Evolutionary conservation across 2,888 invertebrate species (phyloP).

Genomic region (Helleia helle): DNA sequence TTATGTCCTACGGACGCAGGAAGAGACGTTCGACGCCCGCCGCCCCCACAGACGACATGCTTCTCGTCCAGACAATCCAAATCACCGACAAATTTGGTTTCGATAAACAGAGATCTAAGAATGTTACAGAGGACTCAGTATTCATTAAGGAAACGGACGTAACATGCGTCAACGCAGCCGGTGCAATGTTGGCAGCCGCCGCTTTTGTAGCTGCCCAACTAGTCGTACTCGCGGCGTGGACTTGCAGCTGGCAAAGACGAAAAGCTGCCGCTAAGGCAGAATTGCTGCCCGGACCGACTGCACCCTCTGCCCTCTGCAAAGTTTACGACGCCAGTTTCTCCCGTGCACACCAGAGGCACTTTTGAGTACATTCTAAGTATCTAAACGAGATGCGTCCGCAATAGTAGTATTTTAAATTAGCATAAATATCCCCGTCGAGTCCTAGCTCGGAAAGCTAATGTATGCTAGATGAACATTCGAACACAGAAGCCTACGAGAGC

Average conservation of each 20-base stretch:
- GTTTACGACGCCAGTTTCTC: constrained; percentile 90
- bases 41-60: constrained; percentile 81
- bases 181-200: constrained; percentile 88
- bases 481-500: constrained; percentile 39
- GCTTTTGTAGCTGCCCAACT: constrained; percentile 91
- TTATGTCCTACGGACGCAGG: constrained; percentile 87
- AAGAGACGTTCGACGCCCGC: constrained; percentile 80
- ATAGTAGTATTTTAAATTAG: constrained; percentile 67
- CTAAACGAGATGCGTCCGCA: constrained; percentile 64
- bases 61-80: constrained; percentile 92
- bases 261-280: constrained; percentile 80
- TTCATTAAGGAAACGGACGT: constrained; percentile 77
- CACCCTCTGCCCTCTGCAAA: constrained; percentile 81
- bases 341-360: constrained; percentile 78
- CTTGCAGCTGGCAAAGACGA: constrained; percentile 89
- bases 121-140: constrained; percentile 80
- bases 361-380: constrained; percentile 47
- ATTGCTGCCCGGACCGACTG: constrained; percentile 77
- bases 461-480: constrained; percentile 32
- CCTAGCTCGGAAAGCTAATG: constrained; percentile 41
- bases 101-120: constrained; percentile 78
- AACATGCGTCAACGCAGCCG: constrained; percentile 84
- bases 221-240: constrained; percentile 90
- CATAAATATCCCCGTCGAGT: constrained; percentile 62
- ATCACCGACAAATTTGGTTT: constrained; percentile 95